Evolutionary conservation across 2,797 vertebrate species (phyloP).

Genomic region (Mus minutoides): DNA sequence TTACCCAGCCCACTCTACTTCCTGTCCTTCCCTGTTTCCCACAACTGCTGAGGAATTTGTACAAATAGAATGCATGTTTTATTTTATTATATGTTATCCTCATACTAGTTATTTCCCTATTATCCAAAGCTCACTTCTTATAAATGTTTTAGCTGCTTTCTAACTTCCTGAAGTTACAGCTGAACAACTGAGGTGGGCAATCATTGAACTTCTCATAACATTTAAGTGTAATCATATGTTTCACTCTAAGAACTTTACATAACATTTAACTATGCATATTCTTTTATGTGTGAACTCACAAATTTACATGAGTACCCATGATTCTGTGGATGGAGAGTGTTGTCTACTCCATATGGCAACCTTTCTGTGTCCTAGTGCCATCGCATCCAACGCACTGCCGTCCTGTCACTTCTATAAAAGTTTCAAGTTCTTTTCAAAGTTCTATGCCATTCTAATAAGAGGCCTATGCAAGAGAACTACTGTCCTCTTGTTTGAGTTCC

Average conservation of each 20-base stretch:
- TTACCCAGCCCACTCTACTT: neutral
- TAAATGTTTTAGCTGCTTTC: neutral
- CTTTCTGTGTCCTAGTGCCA: slow-evolving; percentile 1
- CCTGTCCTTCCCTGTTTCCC: neutral
- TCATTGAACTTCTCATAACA: slow-evolving; percentile 72
- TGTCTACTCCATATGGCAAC: slow-evolving; percentile 57
- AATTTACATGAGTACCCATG: neutral
- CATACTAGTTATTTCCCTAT: neutral
- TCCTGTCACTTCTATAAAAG: neutral
- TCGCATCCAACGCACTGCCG: neutral
- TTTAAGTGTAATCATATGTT: slow-evolving; percentile 59
- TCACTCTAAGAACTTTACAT: slow-evolving; percentile 48
- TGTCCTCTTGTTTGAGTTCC: neutral
- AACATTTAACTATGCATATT: slow-evolving; percentile 69
- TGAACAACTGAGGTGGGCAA: neutral
- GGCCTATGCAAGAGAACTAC: neutral
- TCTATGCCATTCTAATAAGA: neutral
- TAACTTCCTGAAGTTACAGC: neutral
- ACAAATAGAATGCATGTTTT: neutral
- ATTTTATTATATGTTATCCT: neutral
- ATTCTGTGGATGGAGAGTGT: slow-evolving; percentile 33
- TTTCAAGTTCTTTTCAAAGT: slow-evolving; percentile 29
- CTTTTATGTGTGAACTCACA: slow-evolving; percentile 62
- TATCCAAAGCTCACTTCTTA: neutral
- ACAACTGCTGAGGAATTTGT: neutral